Base-by-base conservation (phyloP, 2,113 vertebrate genomes). In the Petromus typicus region DNA sequence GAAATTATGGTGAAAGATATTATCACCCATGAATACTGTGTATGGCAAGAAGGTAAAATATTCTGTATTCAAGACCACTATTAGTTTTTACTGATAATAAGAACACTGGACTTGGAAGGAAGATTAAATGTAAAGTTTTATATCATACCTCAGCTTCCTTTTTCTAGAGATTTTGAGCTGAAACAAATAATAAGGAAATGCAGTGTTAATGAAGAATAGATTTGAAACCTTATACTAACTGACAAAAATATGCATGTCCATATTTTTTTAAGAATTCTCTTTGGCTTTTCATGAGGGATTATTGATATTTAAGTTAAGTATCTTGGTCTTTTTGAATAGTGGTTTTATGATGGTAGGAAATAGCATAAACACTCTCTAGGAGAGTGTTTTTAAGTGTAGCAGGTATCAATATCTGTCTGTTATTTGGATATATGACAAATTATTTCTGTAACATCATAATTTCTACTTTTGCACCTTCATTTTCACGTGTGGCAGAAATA, bases 181-280 rank as follows among this genome's bases (percentile, higher is more conserved):
- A 56, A 83, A 51, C 57, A 92, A 69, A 37, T n/a, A 69, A 78
- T 69, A 63, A 82, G 18, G 30, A 37, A 87, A 71, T 40, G 11
- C 18, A 78, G 64, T 54, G 34, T 87, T 87, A 75, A 51, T 71
- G 32, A 67, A 89, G 69, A 40, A 25, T 56, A 93, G 9, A 45
- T 69, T 81, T 94, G 76, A 64, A 94, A 90, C 78, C 32, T 67
- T 82, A 89, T 2, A 48, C 10, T 79, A 73, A 43, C 43, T 76
- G n/a, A 30, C 7, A 87, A 84, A 87, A 69, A 79, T 27, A 34
- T 16, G 37, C 3, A 4, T 17, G 18, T 67, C 37, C 40, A 86
- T 20, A 5, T 69, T 57, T 81, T 18, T 43, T 81, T 86, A 10
- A 75, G 75, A 45, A 13, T 14, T 59, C 13, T 89, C 32, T 86